Evolutionary conservation across 37 sponge, comb jelly and placozoan species (phyloP), one percentile per base, ranked within the genome.

Genomic region (Sycon ciliatum): DNA sequence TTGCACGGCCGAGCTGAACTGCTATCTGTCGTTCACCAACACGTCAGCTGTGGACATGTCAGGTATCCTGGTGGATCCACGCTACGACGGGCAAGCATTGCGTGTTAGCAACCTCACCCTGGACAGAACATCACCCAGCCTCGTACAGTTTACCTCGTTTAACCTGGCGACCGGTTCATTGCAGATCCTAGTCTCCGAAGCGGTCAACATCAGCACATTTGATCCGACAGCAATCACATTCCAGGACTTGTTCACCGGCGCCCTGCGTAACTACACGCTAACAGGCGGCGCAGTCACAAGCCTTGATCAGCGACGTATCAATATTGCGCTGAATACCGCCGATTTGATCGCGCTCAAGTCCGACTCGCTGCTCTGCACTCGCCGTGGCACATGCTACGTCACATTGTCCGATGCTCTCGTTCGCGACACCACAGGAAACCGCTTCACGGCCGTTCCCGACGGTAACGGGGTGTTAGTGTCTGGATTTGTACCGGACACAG

Each of bases 331-430:
- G 18, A 73, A 72, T 6, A 63, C 72, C 9, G 65, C 38, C 11
- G 93, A 92, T 57, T 36, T 87, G 71, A 87, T 84, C 70, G 81
- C 67, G 13, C 40, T 92, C 2, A 92, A 92, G 65, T 1, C 6
- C 26, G 57, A 69, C 2, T 7, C 56, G 13, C 70, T 53, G 38
- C 75, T 92, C n/a, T 92, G 93, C 63, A 35, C 31, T 30, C 62
- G 33, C 30, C 13, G 46, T 34, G 28, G 55, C 28, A 60, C 38
- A n/a, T 92, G 93, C 67, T 80, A 60, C 53, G 84, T 87, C 1
- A 53, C 82, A 4, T 76, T 87, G 22, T 56, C 72, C 24, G 4
- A 71, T 2, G 34, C 11, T 0, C 85, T 92, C 56, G 79, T 92
- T 20, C 32, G 18, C 9, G 93, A 92, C 39, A 82, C 85, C 33